Conservation (phyloP, 2,113 vertebrate genomes). For the Apodemus speciosus region DNA sequence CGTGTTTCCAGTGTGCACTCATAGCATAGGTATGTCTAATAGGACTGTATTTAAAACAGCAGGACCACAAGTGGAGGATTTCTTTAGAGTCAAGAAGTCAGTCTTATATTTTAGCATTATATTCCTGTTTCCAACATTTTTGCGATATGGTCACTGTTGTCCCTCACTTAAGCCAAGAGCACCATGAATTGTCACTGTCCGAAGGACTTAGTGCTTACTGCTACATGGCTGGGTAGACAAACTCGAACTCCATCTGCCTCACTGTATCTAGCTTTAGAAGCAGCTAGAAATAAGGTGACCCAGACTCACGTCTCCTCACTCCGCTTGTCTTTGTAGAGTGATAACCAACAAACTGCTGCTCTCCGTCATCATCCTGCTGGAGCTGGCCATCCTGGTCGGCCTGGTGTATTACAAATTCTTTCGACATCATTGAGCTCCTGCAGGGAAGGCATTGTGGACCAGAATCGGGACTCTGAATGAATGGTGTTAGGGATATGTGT, state of each 20-base stretch:
- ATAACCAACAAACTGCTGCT: constrained; percentile 96
- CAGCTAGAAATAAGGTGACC: neutral
- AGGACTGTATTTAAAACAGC: neutral
- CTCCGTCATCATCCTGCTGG: constrained; percentile 93
- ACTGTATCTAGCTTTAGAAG: neutral
- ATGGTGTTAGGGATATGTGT: neutral
- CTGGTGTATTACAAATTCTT: constrained; percentile 97
- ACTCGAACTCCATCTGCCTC: neutral
- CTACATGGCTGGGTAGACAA: neutral
- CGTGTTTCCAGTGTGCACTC: neutral
- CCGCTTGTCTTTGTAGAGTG: constrained; percentile 85
- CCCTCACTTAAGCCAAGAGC: constrained; percentile 1
- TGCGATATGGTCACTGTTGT: constrained; percentile 27
- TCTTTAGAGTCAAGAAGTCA: constrained; percentile 7
- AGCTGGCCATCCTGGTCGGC: constrained; percentile 92
- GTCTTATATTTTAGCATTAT: constrained; percentile 25
- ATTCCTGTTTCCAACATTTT: neutral
- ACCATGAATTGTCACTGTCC: neutral
- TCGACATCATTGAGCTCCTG: constrained; percentile 77
- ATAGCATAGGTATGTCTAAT: neutral
- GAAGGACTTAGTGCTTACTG: neutral
- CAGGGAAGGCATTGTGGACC: neutral
- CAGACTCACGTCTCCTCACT: constrained; percentile 17
- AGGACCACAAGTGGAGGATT: neutral
- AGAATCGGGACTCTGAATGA: constrained; percentile 56